A percentile compares a stretch with the other conserved stretches of the same genome.
phyloP scores from a whole-genome alignment of 1,140 invertebrate genomes.

The Ceratosolen solmsi region DNA sequence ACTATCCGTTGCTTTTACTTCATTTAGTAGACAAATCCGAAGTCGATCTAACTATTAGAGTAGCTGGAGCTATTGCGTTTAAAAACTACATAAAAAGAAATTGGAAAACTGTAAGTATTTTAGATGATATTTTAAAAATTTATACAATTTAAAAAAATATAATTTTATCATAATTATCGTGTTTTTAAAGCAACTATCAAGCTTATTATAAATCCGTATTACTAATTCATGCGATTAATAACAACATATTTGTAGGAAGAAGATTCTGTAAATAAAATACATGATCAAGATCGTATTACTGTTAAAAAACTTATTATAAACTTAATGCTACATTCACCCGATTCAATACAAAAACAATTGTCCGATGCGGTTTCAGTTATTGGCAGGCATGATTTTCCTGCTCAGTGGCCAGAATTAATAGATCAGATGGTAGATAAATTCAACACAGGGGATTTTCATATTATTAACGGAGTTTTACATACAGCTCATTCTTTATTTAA shows the following conservation, averaged over 20 bases:
- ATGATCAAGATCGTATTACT: slow-evolving; percentile 82
- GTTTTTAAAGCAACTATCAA: slow-evolving; percentile 41
- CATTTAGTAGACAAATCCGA: slow-evolving; percentile 87
- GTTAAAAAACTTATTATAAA: slow-evolving; percentile 92
- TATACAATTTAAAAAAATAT: not conserved
- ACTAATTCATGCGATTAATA: not conserved
- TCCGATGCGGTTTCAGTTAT: slow-evolving; percentile 97
- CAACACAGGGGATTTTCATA: slow-evolving; percentile 90
- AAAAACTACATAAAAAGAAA: slow-evolving; percentile 98
- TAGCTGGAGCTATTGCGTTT: slow-evolving; percentile 93
- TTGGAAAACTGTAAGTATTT: slow-evolving; percentile 87
- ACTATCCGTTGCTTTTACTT: slow-evolving; percentile 90
- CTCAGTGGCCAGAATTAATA: slow-evolving; percentile 93
- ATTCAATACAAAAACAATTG: slow-evolving; percentile 93
- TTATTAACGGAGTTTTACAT: slow-evolving; percentile 95
- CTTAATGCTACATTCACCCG: slow-evolving; percentile 93
- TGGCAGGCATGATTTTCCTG: slow-evolving; percentile 94
- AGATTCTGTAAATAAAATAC: slow-evolving; percentile 87
- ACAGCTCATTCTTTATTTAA: slow-evolving; percentile 98
- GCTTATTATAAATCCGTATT: slow-evolving; percentile 49
- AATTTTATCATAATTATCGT: slow-evolving; percentile 32
- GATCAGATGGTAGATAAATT: slow-evolving; percentile 95
- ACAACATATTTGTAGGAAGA: slow-evolving; percentile 77
- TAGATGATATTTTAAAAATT: not conserved
- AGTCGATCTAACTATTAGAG: slow-evolving; percentile 85